Evolutionary conservation across 1,140 invertebrate species (phyloP), one percentile per base, ranked within the genome.

Genomic region (Nasonia longicornis): DNA sequence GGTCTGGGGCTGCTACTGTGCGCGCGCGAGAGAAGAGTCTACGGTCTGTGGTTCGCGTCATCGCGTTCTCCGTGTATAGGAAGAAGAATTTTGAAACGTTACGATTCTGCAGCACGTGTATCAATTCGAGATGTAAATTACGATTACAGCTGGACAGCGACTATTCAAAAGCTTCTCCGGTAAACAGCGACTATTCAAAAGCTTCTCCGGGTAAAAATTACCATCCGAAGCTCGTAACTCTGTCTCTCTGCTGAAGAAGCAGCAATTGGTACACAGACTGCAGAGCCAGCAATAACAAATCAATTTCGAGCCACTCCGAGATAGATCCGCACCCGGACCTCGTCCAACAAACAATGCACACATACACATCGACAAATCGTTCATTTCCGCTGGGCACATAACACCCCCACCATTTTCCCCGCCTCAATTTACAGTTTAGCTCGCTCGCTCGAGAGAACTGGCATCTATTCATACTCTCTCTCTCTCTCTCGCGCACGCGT

Each of bases 381-480:
- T 45, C 75, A 45, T 67, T 75, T 75, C 73, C 75, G 35, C 20
- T 69, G 35, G 0, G 38, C 4, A 72, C 4, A 35, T 72, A 72
- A 45, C 70, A 35, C 31, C 38, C 70, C 26, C 70, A 72, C 26
- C 8, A 72, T 16, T n/a, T 58, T 58, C 10, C 45, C 2, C 52
- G 48, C 6, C 58, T 42, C 58, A 75, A 75, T 75, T 75, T 63
- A 63, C 73, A 75, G 38, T 38, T 71, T 38, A 48, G 71, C 45
- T 58, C 52, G 26, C 26, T 26, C 1, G 26, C 26, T 58, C 66
- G 31, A 73, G 20, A 29, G 45, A 38, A 38, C 26, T 38, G 7
- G 38, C 16, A 71, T 71, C 8, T 38, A 38, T 71, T n/a, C 31
- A 71, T 69, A 69, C n/a, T 35, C 31, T 35, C n/a, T 26, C 26